Evolutionary conservation across 2,113 vertebrate genomes (phyloP), one percentile per base, ranked within the genome.

Genomic region (Sitta europaea): DNA sequence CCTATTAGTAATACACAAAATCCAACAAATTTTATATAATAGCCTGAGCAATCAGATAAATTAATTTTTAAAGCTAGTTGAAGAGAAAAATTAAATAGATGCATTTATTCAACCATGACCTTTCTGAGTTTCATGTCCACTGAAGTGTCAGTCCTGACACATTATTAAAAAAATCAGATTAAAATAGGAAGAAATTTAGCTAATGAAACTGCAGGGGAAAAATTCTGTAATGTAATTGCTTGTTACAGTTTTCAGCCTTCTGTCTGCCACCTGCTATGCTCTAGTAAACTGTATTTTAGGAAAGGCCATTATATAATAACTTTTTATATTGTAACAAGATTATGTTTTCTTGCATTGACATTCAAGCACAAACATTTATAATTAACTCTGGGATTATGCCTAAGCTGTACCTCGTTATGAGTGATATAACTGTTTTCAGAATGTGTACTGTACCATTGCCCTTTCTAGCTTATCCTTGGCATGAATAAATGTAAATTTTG

Each of bases 21-120:
- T 96, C 76, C 90, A 93, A 92, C 92, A 96, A 79, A 94, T 96
- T 96, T 97, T 97, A 85, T 76, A 91, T 96, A 97, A 97, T 91
- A 95, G 78, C 90, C 70, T 95, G 63, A 96, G 91, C 94, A 97
- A 97, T 97, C 92, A 96, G 85, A 92, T 95, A 95, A 97, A 97
- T 97, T 97, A 98, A 96, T 87, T 82, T 97, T 96, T 95, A 93
- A 96, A 97, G 51, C 94, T 91, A 92, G 93, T 86, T 93, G 95
- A 91, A 94, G 82, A 92, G 88, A 96, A 97, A 97, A 97, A 95
- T 98, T 98, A 97, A 97, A 97, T 96, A 97, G 96, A 97, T 97
- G 94, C 85, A 96, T 97, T 91, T 85, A 88, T 80, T 95, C 97
- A 96, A 54, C 95, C 93, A n/a, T 97, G 91, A 94, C 96, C 51